Base-by-base conservation (phyloP, 2,113 vertebrate species). In the Melanotaenia duboulayi region DNA sequence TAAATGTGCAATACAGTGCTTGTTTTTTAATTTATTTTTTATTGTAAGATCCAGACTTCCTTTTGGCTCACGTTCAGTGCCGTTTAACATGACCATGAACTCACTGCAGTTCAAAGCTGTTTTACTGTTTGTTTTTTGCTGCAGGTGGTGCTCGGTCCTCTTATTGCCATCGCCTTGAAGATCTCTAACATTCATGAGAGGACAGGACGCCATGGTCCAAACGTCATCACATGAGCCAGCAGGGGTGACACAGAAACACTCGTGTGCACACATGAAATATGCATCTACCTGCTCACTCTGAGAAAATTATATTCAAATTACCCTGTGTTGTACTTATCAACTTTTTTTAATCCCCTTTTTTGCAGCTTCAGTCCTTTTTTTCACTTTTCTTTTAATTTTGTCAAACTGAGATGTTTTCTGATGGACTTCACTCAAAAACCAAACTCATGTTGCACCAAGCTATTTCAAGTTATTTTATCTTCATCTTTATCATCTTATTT, bases 161-260 rank as follows among this genome's bases (percentile, higher is more conserved):
- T 99, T 46, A 99, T 99, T 60, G 97, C 98, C 86, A 97, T 99
- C 0, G 97, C 98, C 9, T 92, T 99, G 87, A 99, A 99, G 93
- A 96, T 99, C 90, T 99, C 97, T 70, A 95, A 96, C 93, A 96
- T 99, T 86, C 98, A 99, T 0, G 97, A 99, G 92, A 93, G 96
- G 86, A 99, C 96, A 0, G 96, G 96, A 74, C 95, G 96, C 56
- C 95, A 94, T 52, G 97, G 98, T 66, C 98, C 98, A 16, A 98
- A 95, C 0, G 94, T 98, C 86, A 99, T 99, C 94, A 99, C 96
- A 93, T 99, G 95, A 99, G 65, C 78, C 54, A 59, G 20, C 49
- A 64, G 48, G n/a, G 35, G 83, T 39, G 85, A 25, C 61, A 24
- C 14, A 28, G 24, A n/a, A 16, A 12, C 74, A 59, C 61, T 35